Base-by-base conservation (phyloP, 2,113 vertebrate genomes). In the Nothobranchius kuhntae region DNA sequence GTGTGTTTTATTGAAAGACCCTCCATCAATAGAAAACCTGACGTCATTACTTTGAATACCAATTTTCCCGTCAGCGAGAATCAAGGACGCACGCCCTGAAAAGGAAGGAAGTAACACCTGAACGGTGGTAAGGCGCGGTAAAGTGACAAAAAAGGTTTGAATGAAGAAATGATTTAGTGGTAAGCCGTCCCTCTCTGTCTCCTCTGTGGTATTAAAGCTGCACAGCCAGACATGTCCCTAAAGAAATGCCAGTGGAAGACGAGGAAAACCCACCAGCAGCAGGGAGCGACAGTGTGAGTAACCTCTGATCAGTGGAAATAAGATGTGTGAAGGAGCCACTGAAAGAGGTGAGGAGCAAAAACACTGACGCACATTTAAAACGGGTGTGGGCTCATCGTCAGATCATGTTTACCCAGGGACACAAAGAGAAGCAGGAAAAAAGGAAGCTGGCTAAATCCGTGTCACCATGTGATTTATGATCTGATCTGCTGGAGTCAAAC, bases 41-140 rank as follows among this genome's bases (percentile, higher is more conserved):
- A 63, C 38, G 46, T 75, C 54, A 65, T 48, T 38, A n/a, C 52
- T 66, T 36, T 24, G 15, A 75, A 74, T 15, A 4, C 17, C 12
- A 5, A 40, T 59, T 48, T 59, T 61, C 14, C 54, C 75, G 59
- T 78, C 68, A 82, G 14, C 13, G 4, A 44, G 54, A 21, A 57
- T 53, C 77, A 86, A 86, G 79, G 74, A 71, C 74, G 72, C 30
- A 61, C 3, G n/a, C 3, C 17, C 6, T 61, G 50, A 62, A 55
- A 24, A 70, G 51, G 17, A 50, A 53, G 15, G 45, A 68, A 44
- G 61, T 51, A 66, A 45, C 13, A 38, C 14, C 65, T 67, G 54
- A 54, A 40, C 65, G 6, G 62, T 12, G 45, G 36, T 13, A 6
- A 54, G 44, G 36, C 12, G 36, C 45, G 55, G 57, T 40, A 35